A percentile compares a stretch with the other conserved stretches of the same genome.
Conservation (phyloP, 2,113 vertebrate species). For the Rhombomys opimus region DNA sequence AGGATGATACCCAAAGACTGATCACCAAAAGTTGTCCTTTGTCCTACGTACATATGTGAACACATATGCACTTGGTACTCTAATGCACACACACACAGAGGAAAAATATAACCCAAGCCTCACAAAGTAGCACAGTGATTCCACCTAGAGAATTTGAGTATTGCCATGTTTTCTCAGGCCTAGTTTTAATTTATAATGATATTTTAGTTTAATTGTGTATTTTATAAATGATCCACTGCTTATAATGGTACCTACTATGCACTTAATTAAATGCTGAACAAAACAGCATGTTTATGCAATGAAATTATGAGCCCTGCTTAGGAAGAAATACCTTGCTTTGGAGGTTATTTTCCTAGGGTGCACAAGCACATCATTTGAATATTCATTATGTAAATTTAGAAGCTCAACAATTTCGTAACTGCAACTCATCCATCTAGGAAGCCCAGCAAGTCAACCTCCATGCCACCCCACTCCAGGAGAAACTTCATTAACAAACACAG, state of each 20-base stretch:
- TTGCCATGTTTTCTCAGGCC: neutral
- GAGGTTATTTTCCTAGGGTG: constrained; percentile 1
- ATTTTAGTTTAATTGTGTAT: constrained; percentile 20
- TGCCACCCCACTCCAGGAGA: neutral
- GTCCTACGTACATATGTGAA: neutral
- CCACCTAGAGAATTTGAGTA: neutral
- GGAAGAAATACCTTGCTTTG: neutral
- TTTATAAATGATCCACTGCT: neutral
- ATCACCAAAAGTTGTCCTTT: too few relatives aligned
- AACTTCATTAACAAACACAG: neutral
- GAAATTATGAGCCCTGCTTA: neutral
- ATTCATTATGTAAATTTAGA: constrained; percentile 55
- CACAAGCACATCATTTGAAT: constrained; percentile 26
- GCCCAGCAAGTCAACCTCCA: neutral
- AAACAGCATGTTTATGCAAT: constrained; percentile 6
- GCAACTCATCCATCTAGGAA: neutral
- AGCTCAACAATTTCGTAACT: constrained; percentile 36
- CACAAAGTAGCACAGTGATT: neutral
- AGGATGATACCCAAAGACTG: neutral
- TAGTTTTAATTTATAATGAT: constrained; percentile 3
- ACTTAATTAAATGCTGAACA: constrained; percentile 36
- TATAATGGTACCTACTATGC: neutral
- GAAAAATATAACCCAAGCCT: neutral
- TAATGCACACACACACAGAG: neutral
- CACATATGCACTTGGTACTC: neutral